Base-by-base conservation (phyloP, 2,797 vertebrate genomes). In the Muscicapa striata region DNA sequence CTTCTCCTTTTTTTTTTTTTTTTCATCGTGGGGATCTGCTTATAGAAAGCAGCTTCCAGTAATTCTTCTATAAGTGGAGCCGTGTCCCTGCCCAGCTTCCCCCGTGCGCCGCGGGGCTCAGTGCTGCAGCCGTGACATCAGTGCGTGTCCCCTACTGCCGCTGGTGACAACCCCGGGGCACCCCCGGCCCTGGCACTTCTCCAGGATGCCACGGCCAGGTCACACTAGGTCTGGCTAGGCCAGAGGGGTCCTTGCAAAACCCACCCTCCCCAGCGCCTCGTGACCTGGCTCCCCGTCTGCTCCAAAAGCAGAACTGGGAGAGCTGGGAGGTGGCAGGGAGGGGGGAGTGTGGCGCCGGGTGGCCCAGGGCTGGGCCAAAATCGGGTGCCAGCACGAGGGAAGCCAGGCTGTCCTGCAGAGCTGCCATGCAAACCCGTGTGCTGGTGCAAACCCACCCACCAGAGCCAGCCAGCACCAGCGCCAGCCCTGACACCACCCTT, bases 41-140 rank as follows among this genome's bases (percentile, higher is more conserved):
- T 97, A 98, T 98, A 98, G 98, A 98, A 98, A 97, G 58, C 34
- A 0, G 96, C 72, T 98, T 98, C 98, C 98, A 97, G 97, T 97
- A 98, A 98, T 98, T 98, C 98, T 98, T 98, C 95, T 97, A 82
- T 79, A 85, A 93, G 93, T 57, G 93, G 96, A 97, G 97, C 84
- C 92, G 15, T 2, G 48, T 87, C 96, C 83, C 95, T 96, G 93
- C 83, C 93, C 15, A 29, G 92, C 94, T 95, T 93, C 91, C 94
- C 94, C 91, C 13, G n/a, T 14, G 57, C 77, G 21, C 43, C 8
- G 18, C 87, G 52, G 77, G 85, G 95, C 92, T 87, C 10, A 4
- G 93, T 78, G 96, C 92, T 7, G 26, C 84, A 72, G 90, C 77
- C 6, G 20, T 95, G 96, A 97, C 96, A 94, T 96, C 96, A 96